Base-by-base conservation (phyloP, 2,797 vertebrate species). In the Crenuchus spilurus region DNA sequence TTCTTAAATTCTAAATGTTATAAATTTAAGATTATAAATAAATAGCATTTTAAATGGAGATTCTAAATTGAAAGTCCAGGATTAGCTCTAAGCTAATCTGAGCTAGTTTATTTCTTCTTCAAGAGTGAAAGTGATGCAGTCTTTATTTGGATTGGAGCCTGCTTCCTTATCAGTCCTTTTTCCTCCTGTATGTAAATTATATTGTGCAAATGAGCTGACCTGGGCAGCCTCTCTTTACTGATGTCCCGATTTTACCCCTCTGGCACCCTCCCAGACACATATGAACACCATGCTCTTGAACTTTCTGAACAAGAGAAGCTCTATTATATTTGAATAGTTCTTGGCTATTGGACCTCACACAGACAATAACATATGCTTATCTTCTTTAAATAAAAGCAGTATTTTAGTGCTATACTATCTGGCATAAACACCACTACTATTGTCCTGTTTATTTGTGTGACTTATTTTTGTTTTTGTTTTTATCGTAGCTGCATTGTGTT, bases 161-260 rank as follows among this genome's bases (percentile, higher is more conserved):
- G 37, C 71, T 69, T 70, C 62, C 74, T 68, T 75, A 79, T 79
- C 77, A 64, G 62, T 22, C 58, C 58, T 44, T 71, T 71, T 62
- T 63, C 63, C 51, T 54, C 42, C 26, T 62, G 20, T 66, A 51
- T 77, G 71, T 75, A 77, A 77, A 82, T 80, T 72, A 75, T 55
- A 72, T 74, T 80, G 72, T 83, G 82, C 74, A 81, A 83, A 83
- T 83, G 54, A 79, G 54, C 51, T 54, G 57, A 78, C 63, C 57
- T 42, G 39, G 39, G 35, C 74, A 66, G 42, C 79, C 71, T 51
- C 55, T 44, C 51, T 66, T 70, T 60, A 52, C 70, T 74, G 55
- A 71, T 66, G 67, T 77, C 60, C 74, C 66, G 58, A 54, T 64
- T 67, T 37, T 51, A 58, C 49, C 54, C 69, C 72, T 76, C 72